Evolutionary conservation across 2,888 invertebrate species (phyloP).

Genomic region (Chaetogeoica ovagalla): DNA sequence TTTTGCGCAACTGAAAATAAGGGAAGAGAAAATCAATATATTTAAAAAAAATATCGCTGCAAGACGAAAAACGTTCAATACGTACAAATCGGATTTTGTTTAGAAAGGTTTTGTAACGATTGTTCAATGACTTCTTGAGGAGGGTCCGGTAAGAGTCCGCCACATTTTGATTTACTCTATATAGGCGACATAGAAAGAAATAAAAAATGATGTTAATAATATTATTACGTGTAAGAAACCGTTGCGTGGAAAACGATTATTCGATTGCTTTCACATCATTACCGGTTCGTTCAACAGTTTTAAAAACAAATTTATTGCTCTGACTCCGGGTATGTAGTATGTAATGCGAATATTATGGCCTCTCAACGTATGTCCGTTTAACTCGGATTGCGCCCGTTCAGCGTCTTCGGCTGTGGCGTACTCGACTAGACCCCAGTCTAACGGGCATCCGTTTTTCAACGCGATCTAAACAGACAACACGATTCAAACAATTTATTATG

Average conservation of each 20-base stretch:
- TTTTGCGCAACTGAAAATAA: conserved; percentile 60
- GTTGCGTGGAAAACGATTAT: background rate
- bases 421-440: conserved; percentile 64
- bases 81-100: conserved; percentile 62
- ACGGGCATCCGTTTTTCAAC: conserved; percentile 62
- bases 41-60: background rate
- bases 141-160: conserved; percentile 60
- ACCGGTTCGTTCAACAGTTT: conserved; percentile 61
- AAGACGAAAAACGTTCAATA: conserved; percentile 48
- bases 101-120: conserved; percentile 61
- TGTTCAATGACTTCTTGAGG: conserved; percentile 60
- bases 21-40: conserved; percentile 1
- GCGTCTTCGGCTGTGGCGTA: conserved; percentile 61
- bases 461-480: conserved; percentile 60
- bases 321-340: conserved; percentile 63
- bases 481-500: no score
- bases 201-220: no score
- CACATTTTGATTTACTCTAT: conserved; percentile 56
- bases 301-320: conserved; percentile 63
- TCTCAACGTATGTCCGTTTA: conserved; percentile 60
- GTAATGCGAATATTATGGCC: conserved; percentile 61
- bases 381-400: conserved; percentile 59
- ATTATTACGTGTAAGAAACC: background rate
- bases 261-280: conserved; percentile 54
- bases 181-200: background rate